phyloP scores from a whole-genome alignment of 2,888 invertebrate species.

The Eupithecia abbreviata region DNA sequence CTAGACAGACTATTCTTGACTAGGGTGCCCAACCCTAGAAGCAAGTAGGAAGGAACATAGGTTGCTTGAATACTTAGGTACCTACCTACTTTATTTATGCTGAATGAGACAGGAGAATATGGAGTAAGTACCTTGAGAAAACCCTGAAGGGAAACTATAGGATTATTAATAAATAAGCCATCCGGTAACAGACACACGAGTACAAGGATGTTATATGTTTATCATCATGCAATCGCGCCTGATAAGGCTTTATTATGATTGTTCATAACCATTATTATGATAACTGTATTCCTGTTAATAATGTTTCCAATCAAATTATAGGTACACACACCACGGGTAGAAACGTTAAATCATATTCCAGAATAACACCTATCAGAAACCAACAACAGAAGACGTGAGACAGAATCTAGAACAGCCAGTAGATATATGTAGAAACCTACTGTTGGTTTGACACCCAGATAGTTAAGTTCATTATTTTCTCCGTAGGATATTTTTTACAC shows the following conservation, averaged over 20 bases:
- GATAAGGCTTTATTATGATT: slow-evolving; percentile 4
- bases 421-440: background rate
- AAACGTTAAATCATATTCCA: background rate
- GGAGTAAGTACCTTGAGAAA: background rate
- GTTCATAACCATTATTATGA: slow-evolving; percentile 1
- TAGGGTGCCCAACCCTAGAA: no score
- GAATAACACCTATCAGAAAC: background rate
- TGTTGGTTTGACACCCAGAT: background rate
- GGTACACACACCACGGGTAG: background rate
- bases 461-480: background rate
- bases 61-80: no score
- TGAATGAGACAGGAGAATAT: background rate
- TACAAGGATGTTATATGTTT: slow-evolving; percentile 2
- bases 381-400: background rate
- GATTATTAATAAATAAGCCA: background rate
- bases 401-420: background rate
- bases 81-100: background rate
- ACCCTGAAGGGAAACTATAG: background rate
- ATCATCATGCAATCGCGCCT: background rate
- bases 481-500: background rate
- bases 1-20: no score
- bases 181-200: background rate
- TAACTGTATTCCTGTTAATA: background rate
- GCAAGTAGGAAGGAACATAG: background rate
- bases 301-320: background rate